These are phyloP conservation scores for Thermophis baileyi DNA, from an alignment of 2,113 vertebrate species.

Conservation along the genomic window DNA sequence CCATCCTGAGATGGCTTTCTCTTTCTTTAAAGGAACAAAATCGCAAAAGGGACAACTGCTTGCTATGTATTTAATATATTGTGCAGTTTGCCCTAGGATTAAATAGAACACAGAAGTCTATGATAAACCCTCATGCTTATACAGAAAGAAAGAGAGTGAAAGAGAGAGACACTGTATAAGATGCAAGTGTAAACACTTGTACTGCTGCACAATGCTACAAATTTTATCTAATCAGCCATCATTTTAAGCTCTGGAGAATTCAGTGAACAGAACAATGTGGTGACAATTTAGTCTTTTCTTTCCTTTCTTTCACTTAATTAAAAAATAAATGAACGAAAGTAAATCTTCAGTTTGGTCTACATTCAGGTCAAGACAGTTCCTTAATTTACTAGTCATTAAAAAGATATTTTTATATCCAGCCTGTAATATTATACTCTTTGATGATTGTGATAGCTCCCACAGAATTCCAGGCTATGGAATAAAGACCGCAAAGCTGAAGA, in stretches of 20 bases:
- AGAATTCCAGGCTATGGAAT: slow-evolving; percentile 82
- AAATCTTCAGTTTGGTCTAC: slow-evolving; percentile 75
- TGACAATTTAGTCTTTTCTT: slow-evolving; percentile 69
- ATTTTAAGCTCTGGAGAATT: slow-evolving; percentile 69
- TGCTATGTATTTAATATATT: not conserved
- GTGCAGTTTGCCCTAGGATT: slow-evolving; percentile 32
- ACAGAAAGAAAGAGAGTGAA: not conserved
- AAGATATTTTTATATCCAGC: slow-evolving; percentile 84
- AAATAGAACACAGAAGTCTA: slow-evolving; percentile 62
- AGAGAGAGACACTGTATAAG: slow-evolving; percentile 7
- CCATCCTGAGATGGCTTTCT: not conserved
- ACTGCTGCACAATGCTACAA: slow-evolving; percentile 58
- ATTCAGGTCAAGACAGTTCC: slow-evolving; percentile 81
- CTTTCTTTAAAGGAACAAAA: not conserved
- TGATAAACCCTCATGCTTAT: slow-evolving; percentile 33
- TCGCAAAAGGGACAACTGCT: not conserved
- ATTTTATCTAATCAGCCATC: slow-evolving; percentile 71
- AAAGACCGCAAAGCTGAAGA: slow-evolving; percentile 76
- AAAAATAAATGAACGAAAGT: not conserved
- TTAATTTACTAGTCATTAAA: slow-evolving; percentile 87
- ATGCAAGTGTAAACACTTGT: slow-evolving; percentile 54
- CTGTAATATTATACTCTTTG: slow-evolving; percentile 84
- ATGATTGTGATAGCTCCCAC: slow-evolving; percentile 85
- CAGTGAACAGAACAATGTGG: slow-evolving; percentile 73
- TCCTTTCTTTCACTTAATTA: slow-evolving; percentile 36